Conservation (phyloP, 2,797 vertebrate genomes). For the Vespertilio murinus region DNA sequence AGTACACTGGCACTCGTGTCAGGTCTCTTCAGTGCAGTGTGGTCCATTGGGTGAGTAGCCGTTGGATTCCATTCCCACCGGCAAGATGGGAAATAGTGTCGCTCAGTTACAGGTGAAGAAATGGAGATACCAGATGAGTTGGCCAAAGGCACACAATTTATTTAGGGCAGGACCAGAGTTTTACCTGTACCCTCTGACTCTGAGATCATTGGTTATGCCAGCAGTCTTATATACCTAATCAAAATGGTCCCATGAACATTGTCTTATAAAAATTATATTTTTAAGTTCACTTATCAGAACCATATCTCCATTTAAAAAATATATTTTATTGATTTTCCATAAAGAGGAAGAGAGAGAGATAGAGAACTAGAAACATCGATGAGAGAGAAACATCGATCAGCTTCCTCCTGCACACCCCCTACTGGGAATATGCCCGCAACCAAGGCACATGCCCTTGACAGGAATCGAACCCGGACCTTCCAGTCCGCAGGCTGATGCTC, state of each 20-base stretch:
- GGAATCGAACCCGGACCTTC: no score
- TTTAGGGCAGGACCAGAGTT: neutral
- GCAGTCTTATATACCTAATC: neutral
- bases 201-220: neutral
- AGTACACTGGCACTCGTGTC: conserved; percentile 95
- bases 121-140: neutral
- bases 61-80: neutral
- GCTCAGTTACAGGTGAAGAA: neutral
- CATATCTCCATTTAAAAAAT: neutral
- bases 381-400: no score
- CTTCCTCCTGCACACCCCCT: no score
- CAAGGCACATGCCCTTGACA: no score
- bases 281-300: neutral
- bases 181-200: neutral
- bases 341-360: no score
- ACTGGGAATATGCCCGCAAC: no score
- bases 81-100: neutral
- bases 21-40: conserved; percentile 91
- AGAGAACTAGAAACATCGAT: no score
- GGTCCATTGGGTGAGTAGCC: conserved; percentile 91
- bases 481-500: no score
- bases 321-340: no score
- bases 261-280: neutral
- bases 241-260: neutral
- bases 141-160: neutral